Evolutionary conservation across 2,797 vertebrate species (phyloP).

Genomic region (Hydrophis major): DNA sequence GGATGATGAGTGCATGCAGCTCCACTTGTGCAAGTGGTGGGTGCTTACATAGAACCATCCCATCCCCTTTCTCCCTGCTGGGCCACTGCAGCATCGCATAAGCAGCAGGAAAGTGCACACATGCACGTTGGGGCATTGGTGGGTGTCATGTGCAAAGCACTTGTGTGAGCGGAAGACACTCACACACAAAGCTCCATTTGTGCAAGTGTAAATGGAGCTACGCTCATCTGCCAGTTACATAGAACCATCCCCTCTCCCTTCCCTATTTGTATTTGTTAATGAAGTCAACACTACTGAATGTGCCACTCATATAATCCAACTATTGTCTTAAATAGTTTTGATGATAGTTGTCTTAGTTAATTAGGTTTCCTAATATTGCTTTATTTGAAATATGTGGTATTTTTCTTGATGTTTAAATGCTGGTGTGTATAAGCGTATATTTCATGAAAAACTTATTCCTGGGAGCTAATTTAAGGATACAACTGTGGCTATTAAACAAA

Average conservation of each 20-base stretch:
- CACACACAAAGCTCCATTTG: too few species aligned
- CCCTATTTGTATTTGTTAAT: not conserved
- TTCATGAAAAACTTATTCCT: not conserved
- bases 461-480: not conserved
- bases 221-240: too few species aligned
- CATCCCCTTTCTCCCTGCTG: too few species aligned
- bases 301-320: not conserved
- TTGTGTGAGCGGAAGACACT: too few species aligned
- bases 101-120: too few species aligned
- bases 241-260: too few species aligned
- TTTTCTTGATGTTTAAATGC: not conserved
- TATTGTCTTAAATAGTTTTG: not conserved
- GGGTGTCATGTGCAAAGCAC: too few species aligned
- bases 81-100: accelerated
- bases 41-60: too few species aligned
- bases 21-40: too few species aligned
- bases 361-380: not conserved
- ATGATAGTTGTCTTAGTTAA: not conserved
- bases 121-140: too few species aligned
- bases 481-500: not conserved
- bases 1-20: too few species aligned
- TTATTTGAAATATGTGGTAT: not conserved
- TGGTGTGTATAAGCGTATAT: not conserved
- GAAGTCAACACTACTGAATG: not conserved
- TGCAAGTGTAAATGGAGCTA: too few species aligned